Evolutionary conservation across 2,113 vertebrate genomes (phyloP), one percentile per base, ranked within the genome.

Genomic region (Ariopsis seemanni): DNA sequence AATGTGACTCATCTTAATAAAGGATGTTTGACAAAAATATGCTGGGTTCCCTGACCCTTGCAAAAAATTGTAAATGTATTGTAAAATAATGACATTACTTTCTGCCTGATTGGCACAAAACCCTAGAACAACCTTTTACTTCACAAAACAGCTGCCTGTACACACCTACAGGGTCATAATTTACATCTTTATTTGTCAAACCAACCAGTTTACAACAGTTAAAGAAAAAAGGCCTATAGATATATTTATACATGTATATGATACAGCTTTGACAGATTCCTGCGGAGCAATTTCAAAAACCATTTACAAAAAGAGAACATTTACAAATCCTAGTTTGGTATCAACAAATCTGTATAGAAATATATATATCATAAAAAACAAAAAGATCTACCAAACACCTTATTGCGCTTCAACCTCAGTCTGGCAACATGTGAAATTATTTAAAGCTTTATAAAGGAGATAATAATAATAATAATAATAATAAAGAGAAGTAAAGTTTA

Each of bases 101-200:
- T 42, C 34, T 42, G 34, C 34, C 34, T 42, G 34, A 42, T 42
- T 42, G 34, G 2, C 34, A 42, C 34, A 42, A 42, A 42, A 42
- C 34, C 42, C 42, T 4, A 42, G 42, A 42, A 42, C 42, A 4
- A 42, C 42, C 4, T 42, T 42, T 42, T 42, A 42, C 42, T 42
- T 42, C 42, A 9, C 6, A 58, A 11, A 42, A 2, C 2, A 12
- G 50, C 53, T 34, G 34, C n/a, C 58, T 10, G 4, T n/a, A 14
- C 1, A 67, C 34, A 12, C 52, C 30, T 11, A 48, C 65, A 79
- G 65, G 63, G 65, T 88, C 88, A 90, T 89, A 86, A 96, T 96
- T 97, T 96, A 97, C 96, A 96, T 96, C 96, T 97, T 97, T 97
- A 97, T 96, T 97, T 94, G 92, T 90, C 90, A 94, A 91, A 90